Evolutionary conservation across 1,140 invertebrate species (phyloP), one percentile per base, ranked within the genome.

Genomic region (Pararge aegeria): DNA sequence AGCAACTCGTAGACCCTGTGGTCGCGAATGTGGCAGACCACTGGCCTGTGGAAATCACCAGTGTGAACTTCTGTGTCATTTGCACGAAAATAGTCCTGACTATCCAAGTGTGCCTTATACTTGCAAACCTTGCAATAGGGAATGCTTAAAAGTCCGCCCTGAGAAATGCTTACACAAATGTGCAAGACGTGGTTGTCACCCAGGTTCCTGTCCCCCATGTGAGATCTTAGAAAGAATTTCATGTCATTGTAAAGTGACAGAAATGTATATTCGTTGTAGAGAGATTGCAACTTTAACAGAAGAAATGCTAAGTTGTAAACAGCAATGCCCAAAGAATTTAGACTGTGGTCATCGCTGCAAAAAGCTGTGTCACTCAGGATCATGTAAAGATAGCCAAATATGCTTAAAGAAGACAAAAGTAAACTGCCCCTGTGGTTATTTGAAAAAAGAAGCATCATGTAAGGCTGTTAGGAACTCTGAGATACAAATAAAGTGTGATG

Each of bases 241-340:
- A 29, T 98, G 97, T 68, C 95, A 97, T 76, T 98, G 97, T 78
- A 92, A 93, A 0, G 90, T 96, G 1, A 94, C 93, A 53, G 92
- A 95, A 42, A 81, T 95, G 10, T 95, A 96, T 64, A 90, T 96
- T 37, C 87, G 92, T 19, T 98, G 97, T 75, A 80, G 81, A 29
- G 92, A 95, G 67, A 92, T 95, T 72, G 92, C 91, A 5, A 80
- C 83, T 10, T 87, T 92, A 1, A 90, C 93, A 24, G 92, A 85
- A 29, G 83, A 90, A 63, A 79, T 95, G 64, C 90, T 94, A 20
- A 94, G 93, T 57, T 97, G 96, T 79, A 93, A 94, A 46, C 96
- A 96, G 80, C 95, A 95, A 58, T 98, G 97, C 80, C 94, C 96
- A 1, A 96, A 95, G 89, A 94, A 94, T 91, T 93, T 94, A 69